A percentile compares a stretch with the other conserved stretches of the same genome.
phyloP scores from a whole-genome alignment of 2,113 vertebrate genomes.

The Zapus hudsonius region DNA sequence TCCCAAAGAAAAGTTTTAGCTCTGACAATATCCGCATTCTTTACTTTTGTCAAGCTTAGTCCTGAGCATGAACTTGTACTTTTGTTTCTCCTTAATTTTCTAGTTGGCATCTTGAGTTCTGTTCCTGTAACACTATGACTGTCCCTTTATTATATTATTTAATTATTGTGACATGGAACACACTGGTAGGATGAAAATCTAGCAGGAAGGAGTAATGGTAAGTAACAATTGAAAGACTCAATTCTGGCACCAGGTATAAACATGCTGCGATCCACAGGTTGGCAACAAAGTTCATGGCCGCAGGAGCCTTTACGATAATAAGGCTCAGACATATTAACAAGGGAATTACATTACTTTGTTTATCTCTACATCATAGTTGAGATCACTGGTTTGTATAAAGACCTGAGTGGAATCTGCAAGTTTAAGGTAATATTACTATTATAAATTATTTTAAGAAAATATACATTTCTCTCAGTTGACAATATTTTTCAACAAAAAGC shows the following conservation, averaged over 20 bases:
- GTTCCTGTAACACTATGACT: neutral
- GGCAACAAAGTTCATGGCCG: slow-evolving; percentile 16
- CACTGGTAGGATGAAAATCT: slow-evolving; percentile 49
- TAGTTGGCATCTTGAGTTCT: slow-evolving; percentile 38
- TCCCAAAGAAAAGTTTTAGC: neutral
- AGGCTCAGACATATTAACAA: fast-evolving
- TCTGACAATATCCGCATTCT: neutral
- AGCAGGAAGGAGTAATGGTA: slow-evolving; percentile 57
- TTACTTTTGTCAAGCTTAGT: neutral
- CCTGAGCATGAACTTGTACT: neutral
- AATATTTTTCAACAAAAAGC: neutral
- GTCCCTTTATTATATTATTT: slow-evolving; percentile 36
- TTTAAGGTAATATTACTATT: slow-evolving; percentile 11
- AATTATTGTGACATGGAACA: neutral
- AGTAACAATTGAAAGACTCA: slow-evolving; percentile 49
- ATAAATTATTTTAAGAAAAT: neutral
- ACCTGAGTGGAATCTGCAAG: neutral
- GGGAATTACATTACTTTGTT: neutral
- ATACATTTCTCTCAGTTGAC: neutral
- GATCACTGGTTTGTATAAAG: neutral
- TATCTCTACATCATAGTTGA: neutral
- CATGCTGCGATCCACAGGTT: slow-evolving; percentile 86
- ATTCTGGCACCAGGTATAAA: slow-evolving; percentile 68
- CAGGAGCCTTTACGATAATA: neutral
- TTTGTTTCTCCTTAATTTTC: slow-evolving; percentile 20